phyloP scores from a whole-genome alignment of 2,888 invertebrate genomes.

The Pteria penguin region DNA sequence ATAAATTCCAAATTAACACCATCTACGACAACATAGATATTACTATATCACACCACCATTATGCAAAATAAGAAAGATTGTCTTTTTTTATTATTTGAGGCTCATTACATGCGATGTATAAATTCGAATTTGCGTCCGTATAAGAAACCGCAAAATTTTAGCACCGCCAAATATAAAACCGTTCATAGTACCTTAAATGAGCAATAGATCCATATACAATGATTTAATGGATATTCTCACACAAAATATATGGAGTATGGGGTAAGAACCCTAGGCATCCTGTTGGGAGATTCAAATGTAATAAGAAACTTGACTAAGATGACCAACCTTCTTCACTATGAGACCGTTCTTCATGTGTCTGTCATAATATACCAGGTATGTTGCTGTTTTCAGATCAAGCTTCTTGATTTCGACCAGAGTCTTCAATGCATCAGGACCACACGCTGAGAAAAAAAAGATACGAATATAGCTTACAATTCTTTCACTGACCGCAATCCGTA shows the following conservation, averaged over 20 bases:
- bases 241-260: neutral
- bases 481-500: too few species aligned
- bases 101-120: too few species aligned
- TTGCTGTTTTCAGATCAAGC: slow-evolving; percentile 22
- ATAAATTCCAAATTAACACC: too few species aligned
- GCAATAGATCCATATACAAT: neutral
- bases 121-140: too few species aligned
- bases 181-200: too few species aligned
- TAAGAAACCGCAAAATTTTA: too few species aligned
- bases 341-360: slow-evolving; percentile 22
- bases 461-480: too few species aligned
- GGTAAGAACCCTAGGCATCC: neutral
- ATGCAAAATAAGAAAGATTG: too few species aligned
- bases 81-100: too few species aligned
- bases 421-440: slow-evolving; percentile 21
- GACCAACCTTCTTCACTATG: slow-evolving; percentile 22
- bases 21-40: too few species aligned
- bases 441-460: slow-evolving; percentile 28
- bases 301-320: neutral
- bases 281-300: neutral
- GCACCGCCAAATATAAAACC: too few species aligned
- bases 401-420: slow-evolving; percentile 30
- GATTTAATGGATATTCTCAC: neutral
- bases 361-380: slow-evolving; percentile 18
- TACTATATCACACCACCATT: too few species aligned